Conservation (phyloP, 2,888 invertebrate genomes). For the Eupeodes latifasciatus region DNA sequence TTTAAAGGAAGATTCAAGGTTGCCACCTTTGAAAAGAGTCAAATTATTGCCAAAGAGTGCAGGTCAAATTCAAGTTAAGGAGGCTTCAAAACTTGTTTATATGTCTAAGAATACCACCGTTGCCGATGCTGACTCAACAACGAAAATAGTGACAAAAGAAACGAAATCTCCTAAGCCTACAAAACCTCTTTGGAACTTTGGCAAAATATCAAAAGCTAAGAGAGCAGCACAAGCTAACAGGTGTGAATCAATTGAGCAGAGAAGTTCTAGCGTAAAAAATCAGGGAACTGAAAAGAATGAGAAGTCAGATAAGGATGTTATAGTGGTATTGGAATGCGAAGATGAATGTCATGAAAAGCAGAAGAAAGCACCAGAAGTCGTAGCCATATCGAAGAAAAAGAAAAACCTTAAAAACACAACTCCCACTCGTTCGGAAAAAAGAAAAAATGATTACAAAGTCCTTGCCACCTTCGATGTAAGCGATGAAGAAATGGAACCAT, state of each 20-base stretch:
- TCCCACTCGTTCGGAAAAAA: not conserved
- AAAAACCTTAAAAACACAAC: not conserved
- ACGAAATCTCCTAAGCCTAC: slow-evolving; percentile 68
- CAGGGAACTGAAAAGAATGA: not conserved
- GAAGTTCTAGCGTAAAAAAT: not conserved
- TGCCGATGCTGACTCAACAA: slow-evolving; percentile 81
- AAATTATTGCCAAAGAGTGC: not conserved
- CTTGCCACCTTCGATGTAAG: slow-evolving; percentile 4
- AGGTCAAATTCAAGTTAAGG: not conserved
- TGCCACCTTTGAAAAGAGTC: slow-evolving; percentile 15
- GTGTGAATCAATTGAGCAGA: not conserved
- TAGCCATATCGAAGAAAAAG: slow-evolving; percentile 7
- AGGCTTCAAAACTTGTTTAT: slow-evolving; percentile 38
- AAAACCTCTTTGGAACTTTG: slow-evolving; percentile 20
- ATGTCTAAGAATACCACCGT: slow-evolving; percentile 78
- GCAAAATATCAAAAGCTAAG: slow-evolving; percentile 49
- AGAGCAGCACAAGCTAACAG: not conserved
- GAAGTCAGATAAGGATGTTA: not conserved
- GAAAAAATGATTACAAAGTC: not conserved
- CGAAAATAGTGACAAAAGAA: slow-evolving; percentile 79
- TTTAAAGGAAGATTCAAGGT: not conserved
- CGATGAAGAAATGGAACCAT: slow-evolving; percentile 17
- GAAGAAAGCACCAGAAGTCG: slow-evolving; percentile 33
- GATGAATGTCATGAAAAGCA: slow-evolving; percentile 1
- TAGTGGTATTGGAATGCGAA: slow-evolving; percentile 65